Evolutionary conservation across 1,140 invertebrate genomes (phyloP).

Genomic region (Drosophila yakuba): DNA sequence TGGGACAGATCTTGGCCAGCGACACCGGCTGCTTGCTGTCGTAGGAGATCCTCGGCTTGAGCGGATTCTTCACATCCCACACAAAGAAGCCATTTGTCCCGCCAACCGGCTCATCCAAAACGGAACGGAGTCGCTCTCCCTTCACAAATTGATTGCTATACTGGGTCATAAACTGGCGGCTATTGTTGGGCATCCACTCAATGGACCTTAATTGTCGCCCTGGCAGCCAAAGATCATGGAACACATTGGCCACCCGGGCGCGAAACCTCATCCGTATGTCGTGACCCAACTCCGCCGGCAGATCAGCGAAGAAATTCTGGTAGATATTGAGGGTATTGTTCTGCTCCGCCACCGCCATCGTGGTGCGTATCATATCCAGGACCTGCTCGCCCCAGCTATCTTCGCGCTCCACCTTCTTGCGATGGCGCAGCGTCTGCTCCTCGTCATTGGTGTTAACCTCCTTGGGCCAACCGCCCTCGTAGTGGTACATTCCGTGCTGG

Average conservation of each 20-base stretch:
- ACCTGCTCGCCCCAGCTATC: slow-evolving; percentile 88
- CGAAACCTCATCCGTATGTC: slow-evolving; percentile 53
- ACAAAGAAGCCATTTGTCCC: slow-evolving; percentile 88
- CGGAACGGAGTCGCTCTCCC: not conserved
- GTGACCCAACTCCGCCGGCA: slow-evolving; percentile 59
- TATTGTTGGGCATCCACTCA: slow-evolving; percentile 93
- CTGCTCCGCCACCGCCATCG: slow-evolving; percentile 89
- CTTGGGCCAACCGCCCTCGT: slow-evolving; percentile 97
- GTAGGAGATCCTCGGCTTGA: slow-evolving; percentile 89
- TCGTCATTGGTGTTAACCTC: slow-evolving; percentile 94
- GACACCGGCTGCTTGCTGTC: slow-evolving; percentile 89
- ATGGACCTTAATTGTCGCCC: slow-evolving; percentile 89
- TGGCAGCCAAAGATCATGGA: slow-evolving; percentile 85
- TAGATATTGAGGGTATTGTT: slow-evolving; percentile 97
- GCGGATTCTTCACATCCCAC: slow-evolving; percentile 95
- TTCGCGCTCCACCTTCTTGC: slow-evolving; percentile 97
- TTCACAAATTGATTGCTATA: slow-evolving; percentile 86
- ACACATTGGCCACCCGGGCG: slow-evolving; percentile 56
- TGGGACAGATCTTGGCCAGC: slow-evolving; percentile 93
- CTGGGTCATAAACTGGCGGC: slow-evolving; percentile 90
- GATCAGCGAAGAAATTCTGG: slow-evolving; percentile 91
- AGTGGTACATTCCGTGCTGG: slow-evolving; percentile 91
- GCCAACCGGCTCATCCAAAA: slow-evolving; percentile 83
- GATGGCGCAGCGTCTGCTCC: slow-evolving; percentile 92
- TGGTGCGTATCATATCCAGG: slow-evolving; percentile 45